Evolutionary conservation across 2,113 vertebrate species (phyloP).

Genomic region (Urocynchramus pylzowi): DNA sequence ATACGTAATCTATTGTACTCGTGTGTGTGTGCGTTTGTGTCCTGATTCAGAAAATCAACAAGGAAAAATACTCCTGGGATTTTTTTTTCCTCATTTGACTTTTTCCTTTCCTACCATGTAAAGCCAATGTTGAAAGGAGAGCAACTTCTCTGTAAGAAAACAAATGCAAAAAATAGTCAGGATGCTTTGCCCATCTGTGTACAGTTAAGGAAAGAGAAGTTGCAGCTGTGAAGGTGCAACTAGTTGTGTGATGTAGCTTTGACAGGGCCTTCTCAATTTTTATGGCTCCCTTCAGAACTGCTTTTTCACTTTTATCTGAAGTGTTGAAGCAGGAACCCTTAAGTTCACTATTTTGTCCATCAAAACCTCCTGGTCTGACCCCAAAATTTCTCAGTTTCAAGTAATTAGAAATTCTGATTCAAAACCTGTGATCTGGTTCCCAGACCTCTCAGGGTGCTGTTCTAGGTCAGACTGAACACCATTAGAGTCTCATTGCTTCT

Average conservation of each 20-base stretch:
- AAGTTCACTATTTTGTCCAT: neutral
- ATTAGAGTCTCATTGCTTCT: neutral
- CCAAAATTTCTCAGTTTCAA: neutral
- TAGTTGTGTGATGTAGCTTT: neutral
- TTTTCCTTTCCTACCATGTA: neutral
- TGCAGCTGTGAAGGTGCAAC: neutral
- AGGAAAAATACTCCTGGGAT: neutral
- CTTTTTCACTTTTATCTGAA: neutral
- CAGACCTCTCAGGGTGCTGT: neutral
- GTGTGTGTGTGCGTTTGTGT: neutral
- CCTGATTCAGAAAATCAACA: neutral
- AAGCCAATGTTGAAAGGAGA: neutral
- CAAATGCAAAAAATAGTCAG: neutral
- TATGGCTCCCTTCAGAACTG: neutral
- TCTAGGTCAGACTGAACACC: neutral
- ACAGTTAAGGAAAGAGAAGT: neutral
- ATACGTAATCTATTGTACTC: neutral
- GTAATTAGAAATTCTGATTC: neutral
- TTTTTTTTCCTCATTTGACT: neutral
- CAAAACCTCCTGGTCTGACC: neutral
- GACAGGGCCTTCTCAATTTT: neutral
- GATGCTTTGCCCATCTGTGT: neutral
- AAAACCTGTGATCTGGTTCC: neutral
- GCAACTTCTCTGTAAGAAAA: neutral
- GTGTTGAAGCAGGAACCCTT: neutral